A percentile compares a stretch with the other conserved stretches of the same genome.
phyloP scores from a whole-genome alignment of 1,140 invertebrate species.

The Lepidurus packardi region DNA sequence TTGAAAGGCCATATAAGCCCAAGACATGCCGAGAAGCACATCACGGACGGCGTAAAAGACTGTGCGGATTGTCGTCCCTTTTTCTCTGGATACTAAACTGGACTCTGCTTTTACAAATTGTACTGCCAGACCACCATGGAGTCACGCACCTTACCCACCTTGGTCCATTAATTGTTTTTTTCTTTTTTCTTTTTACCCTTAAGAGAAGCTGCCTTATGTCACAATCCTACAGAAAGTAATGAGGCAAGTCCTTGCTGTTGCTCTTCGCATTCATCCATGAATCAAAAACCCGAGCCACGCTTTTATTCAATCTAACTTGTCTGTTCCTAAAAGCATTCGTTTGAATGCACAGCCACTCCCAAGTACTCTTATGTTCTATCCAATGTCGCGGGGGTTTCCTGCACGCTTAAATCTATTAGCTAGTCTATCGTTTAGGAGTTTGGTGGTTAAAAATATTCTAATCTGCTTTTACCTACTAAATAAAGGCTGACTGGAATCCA shows the following conservation, averaged over 20 bases:
- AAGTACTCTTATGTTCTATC: no score
- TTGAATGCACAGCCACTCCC: no score
- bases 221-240: neutral
- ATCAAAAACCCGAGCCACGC: no score
- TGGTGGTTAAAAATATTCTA: no score
- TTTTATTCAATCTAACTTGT: no score
- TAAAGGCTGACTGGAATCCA: neutral
- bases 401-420: no score
- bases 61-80: neutral
- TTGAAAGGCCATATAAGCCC: neutral
- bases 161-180: slow-evolving; percentile 4
- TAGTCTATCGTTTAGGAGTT: no score
- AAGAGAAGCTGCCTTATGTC: slow-evolving; percentile 8
- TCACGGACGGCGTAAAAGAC: neutral
- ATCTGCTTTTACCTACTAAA: no score
- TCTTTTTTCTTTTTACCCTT: neutral
- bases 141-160: slow-evolving; percentile 6
- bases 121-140: slow-evolving; percentile 20
- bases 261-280: neutral
- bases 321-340: no score
- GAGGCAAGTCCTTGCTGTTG: neutral
- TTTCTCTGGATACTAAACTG: slow-evolving; percentile 3
- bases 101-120: slow-evolving; percentile 9
- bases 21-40: neutral
- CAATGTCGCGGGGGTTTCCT: no score